A percentile compares a stretch with the other conserved stretches of the same genome.
Evolutionary conservation across 2,113 vertebrate species (phyloP).

Genomic region (Setophaga petechia): DNA sequence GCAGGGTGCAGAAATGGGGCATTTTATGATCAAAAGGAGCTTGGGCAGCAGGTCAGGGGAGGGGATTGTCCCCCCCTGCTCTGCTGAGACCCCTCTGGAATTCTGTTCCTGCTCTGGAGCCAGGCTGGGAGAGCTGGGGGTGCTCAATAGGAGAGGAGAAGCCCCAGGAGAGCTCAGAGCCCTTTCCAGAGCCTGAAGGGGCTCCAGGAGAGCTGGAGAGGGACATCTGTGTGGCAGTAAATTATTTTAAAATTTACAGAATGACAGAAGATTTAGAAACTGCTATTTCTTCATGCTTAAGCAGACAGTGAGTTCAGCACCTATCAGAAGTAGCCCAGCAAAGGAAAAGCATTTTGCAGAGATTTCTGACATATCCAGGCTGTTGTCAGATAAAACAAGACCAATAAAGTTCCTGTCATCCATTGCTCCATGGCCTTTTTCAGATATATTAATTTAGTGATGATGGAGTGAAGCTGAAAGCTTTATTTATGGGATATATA

Average conservation of each 20-base stretch:
- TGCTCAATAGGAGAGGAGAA: neutral
- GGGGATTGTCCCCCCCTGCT: neutral
- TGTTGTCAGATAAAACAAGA: neutral
- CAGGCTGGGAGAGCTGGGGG: neutral
- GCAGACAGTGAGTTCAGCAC: neutral
- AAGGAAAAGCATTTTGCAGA: neutral
- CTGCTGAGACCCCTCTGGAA: neutral
- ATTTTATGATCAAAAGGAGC: neutral
- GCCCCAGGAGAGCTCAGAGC: neutral
- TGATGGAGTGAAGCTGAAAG: neutral
- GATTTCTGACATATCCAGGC: neutral
- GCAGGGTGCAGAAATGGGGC: neutral
- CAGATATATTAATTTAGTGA: neutral
- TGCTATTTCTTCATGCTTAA: neutral
- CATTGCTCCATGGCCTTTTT: neutral
- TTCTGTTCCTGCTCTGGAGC: neutral
- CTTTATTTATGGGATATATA: neutral
- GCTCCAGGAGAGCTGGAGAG: neutral
- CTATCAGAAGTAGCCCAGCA: neutral
- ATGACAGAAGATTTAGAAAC: neutral
- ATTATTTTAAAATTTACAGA: neutral
- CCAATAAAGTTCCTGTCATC: neutral
- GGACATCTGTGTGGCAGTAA: neutral
- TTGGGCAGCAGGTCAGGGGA: neutral
- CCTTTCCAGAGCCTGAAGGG: accelerated